Evolutionary conservation across 2,113 vertebrate genomes (phyloP).

Genomic region (Circaetus cinerascens): DNA sequence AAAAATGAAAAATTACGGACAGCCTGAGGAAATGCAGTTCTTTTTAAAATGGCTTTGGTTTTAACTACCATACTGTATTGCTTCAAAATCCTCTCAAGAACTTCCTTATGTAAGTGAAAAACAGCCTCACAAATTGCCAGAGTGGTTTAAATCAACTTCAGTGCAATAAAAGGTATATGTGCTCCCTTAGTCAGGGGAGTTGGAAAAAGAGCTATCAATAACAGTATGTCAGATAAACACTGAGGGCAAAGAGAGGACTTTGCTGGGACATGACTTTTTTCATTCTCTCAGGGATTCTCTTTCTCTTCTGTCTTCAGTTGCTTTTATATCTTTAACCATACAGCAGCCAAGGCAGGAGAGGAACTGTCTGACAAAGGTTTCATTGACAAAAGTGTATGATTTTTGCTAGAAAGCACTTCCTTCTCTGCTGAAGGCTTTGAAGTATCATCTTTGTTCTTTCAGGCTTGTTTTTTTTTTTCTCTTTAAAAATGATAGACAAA

Average conservation of each 20-base stretch:
- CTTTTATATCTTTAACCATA: slow-evolving; percentile 39
- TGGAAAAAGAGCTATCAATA: slow-evolving; percentile 30
- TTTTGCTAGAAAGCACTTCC: slow-evolving; percentile 78
- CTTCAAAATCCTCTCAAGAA: neutral
- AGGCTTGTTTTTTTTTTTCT: slow-evolving; percentile 28
- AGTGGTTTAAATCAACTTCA: neutral
- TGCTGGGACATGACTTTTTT: slow-evolving; percentile 57
- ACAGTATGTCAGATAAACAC: neutral
- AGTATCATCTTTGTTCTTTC: slow-evolving; percentile 74
- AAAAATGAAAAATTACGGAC: neutral
- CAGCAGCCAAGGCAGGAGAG: slow-evolving; percentile 59
- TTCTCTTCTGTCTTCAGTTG: slow-evolving; percentile 53
- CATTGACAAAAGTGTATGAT: slow-evolving; percentile 70
- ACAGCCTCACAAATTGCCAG: neutral
- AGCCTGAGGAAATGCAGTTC: neutral
- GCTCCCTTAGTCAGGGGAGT: slow-evolving; percentile 25
- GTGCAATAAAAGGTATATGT: neutral
- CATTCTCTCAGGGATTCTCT: slow-evolving; percentile 45
- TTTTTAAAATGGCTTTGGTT: neutral
- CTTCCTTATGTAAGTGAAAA: neutral
- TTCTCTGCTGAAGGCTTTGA: slow-evolving; percentile 71
- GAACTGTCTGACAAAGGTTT: slow-evolving; percentile 68
- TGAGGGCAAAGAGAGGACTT: slow-evolving; percentile 36
- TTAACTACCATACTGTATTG: neutral
- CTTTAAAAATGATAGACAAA: slow-evolving; percentile 13